phyloP scores from a whole-genome alignment of 92 coral and sea anemone genomes.

The Umimayanthus kanabou region DNA sequence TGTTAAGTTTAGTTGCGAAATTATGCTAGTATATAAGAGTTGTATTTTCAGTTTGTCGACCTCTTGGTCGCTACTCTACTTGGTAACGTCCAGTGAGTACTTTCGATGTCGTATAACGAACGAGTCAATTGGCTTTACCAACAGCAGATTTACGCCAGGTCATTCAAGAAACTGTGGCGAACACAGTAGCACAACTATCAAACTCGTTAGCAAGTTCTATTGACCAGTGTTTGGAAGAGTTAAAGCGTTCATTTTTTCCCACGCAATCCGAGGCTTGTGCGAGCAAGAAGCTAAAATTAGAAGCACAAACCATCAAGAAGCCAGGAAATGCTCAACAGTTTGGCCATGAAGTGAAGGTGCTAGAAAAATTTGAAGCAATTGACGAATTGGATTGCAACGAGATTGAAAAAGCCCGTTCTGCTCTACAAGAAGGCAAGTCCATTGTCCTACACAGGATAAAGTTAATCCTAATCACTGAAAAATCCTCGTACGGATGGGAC shows the following conservation, averaged over 20 bases:
- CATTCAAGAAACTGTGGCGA: conserved; percentile 5
- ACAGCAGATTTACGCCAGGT: background rate
- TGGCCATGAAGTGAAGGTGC: conserved; percentile 31
- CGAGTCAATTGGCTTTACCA: conserved; percentile 5
- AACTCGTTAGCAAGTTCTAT: conserved; percentile 19
- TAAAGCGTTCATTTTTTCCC: conserved; percentile 18
- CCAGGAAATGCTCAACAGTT: conserved; percentile 35
- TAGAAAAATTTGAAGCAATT: conserved; percentile 8
- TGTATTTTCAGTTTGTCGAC: conserved; percentile 16
- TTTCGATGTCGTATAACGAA: conserved; percentile 18
- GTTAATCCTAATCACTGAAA: conserved; percentile 16
- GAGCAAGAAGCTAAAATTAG: conserved; percentile 3
- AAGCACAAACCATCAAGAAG: conserved; percentile 31
- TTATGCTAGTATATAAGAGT: background rate
- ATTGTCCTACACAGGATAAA: conserved; percentile 28
- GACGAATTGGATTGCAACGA: conserved; percentile 30
- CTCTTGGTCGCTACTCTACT: conserved; percentile 19
- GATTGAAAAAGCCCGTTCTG: conserved; percentile 32
- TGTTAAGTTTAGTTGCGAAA: too few relatives aligned
- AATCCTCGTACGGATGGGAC: conserved; percentile 35
- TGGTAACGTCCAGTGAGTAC: conserved; percentile 14
- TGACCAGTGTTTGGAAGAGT: conserved; percentile 13
- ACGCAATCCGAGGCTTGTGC: conserved; percentile 22
- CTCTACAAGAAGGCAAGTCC: conserved; percentile 31
- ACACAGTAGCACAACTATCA: conserved; percentile 28